Conservation (phyloP, 2,113 vertebrate genomes). For the Acanthochromis polyacanthus region DNA sequence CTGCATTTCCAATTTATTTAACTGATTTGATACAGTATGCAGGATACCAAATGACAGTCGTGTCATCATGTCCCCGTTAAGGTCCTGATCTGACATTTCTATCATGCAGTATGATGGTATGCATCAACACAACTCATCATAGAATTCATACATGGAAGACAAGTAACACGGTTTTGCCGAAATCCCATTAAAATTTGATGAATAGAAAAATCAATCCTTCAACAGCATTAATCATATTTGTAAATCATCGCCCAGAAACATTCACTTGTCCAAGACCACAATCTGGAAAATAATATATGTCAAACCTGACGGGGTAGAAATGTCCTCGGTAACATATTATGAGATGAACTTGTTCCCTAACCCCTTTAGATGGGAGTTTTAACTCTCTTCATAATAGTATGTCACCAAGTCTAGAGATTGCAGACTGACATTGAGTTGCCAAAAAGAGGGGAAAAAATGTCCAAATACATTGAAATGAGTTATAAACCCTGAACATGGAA, state of each 20-base stretch:
- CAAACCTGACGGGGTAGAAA: not conserved
- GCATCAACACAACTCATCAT: conserved; percentile 52
- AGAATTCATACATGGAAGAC: conserved; percentile 12
- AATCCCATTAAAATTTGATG: conserved; percentile 51
- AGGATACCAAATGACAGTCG: conserved; percentile 22
- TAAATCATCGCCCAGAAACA: too few species aligned
- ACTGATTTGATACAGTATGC: conserved; percentile 14
- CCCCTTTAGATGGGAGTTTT: conserved; percentile 5
- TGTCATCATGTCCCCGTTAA: not conserved
- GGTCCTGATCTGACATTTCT: conserved; percentile 33
- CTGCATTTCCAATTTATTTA: not conserved
- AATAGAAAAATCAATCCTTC: conserved; percentile 11
- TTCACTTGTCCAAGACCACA: too few species aligned
- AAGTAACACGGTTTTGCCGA: conserved; percentile 30
- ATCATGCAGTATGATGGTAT: conserved; percentile 11
- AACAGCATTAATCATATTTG: not conserved
- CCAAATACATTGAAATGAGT: conserved; percentile 53
- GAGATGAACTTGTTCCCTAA: conserved; percentile 2
- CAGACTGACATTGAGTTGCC: conserved; percentile 42
- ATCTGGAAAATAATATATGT: too few species aligned
- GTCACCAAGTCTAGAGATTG: not conserved
- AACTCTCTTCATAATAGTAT: conserved; percentile 5
- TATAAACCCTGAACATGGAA: conserved; percentile 59
- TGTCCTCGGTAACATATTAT: not conserved
- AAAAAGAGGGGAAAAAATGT: conserved; percentile 13